phyloP scores from a whole-genome alignment of 2,797 vertebrate species.

The Gambelia wislizenii region DNA sequence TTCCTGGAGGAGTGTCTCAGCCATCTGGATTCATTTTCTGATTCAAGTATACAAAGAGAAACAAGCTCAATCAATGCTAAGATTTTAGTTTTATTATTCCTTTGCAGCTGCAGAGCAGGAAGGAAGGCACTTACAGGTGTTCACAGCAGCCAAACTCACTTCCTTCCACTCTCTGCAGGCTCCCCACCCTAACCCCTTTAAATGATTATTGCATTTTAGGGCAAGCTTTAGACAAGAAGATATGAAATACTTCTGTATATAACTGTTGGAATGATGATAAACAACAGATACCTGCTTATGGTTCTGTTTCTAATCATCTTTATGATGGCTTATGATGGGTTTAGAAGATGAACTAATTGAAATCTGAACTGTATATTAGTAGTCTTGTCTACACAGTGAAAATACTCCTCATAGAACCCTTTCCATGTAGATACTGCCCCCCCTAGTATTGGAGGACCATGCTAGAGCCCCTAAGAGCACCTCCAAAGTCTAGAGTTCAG shows the following conservation, averaged over 20 bases:
- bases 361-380: conserved; percentile 5
- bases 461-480: too few species aligned
- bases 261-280: conserved; percentile 4
- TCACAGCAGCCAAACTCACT: conserved; percentile 16
- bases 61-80: conserved; percentile 32
- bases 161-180: conserved; percentile 19
- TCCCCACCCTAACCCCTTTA: not conserved
- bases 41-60: conserved; percentile 15
- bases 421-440: too few species aligned
- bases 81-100: conserved; percentile 35
- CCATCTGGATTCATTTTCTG: conserved; percentile 45
- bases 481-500: too few species aligned
- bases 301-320: conserved; percentile 22
- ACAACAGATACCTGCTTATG: conserved; percentile 12
- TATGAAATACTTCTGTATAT: conserved; percentile 22
- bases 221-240: not conserved
- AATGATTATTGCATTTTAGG: not conserved
- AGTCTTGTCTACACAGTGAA: too few species aligned
- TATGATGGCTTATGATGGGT: conserved; percentile 1
- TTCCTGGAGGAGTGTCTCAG: conserved; percentile 30
- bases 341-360: conserved; percentile 36
- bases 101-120: conserved; percentile 36
- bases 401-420: too few species aligned
- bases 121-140: conserved; percentile 31
- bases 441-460: too few species aligned